Evolutionary conservation across 2,797 vertebrate genomes (phyloP).

Genomic region (Fistularia tabacaria): DNA sequence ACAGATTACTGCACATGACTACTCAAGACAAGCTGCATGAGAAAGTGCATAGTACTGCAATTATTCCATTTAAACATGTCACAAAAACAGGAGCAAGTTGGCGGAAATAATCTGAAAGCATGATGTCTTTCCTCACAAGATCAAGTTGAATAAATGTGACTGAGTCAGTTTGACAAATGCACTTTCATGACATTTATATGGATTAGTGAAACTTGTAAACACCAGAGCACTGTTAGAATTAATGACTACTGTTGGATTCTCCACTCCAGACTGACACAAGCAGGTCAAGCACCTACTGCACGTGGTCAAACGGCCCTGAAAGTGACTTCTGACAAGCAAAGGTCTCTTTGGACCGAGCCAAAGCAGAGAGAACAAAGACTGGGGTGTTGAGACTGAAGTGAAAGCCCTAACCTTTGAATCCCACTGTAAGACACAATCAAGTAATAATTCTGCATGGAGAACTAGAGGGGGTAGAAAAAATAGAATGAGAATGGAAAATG

Average conservation of each 20-base stretch:
- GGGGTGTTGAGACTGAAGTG: neutral
- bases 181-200: too few relatives aligned
- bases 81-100: slow-evolving; percentile 16
- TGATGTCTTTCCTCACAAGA: neutral
- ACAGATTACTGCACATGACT: slow-evolving; percentile 34
- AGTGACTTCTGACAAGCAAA: slow-evolving; percentile 12
- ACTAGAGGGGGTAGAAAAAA: neutral
- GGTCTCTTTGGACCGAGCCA: slow-evolving; percentile 14
- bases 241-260: neutral
- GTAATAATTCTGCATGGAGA: too few relatives aligned
- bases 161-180: slow-evolving; percentile 19
- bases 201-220: too few relatives aligned
- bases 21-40: slow-evolving; percentile 12
- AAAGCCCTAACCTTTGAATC: neutral
- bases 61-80: neutral
- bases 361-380: slow-evolving; percentile 13
- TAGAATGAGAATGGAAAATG: neutral
- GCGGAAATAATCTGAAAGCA: slow-evolving; percentile 7
- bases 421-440: neutral
- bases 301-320: slow-evolving; percentile 21
- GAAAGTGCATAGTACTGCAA: neutral
- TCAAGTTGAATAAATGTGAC: slow-evolving; percentile 1
- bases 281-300: neutral
- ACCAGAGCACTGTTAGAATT: neutral
- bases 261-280: neutral